phyloP scores from a whole-genome alignment of 2,797 vertebrate species.

The Paedocypris micromegethes region DNA sequence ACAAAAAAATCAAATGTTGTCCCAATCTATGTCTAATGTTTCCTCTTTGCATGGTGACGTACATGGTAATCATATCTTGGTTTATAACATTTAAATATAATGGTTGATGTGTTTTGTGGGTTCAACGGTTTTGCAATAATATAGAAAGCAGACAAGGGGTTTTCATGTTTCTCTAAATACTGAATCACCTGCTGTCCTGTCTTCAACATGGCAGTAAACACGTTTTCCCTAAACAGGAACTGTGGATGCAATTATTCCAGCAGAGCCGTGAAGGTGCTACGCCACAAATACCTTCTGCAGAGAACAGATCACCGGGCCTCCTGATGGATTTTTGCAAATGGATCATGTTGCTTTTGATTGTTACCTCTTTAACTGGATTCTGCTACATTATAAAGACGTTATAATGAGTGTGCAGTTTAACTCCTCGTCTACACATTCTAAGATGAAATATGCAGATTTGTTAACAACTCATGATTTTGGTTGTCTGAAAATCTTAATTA shows the following conservation, averaged over 20 bases:
- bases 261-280: not conserved
- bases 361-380: slow-evolving; percentile 32
- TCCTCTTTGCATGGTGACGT: too few relatives aligned
- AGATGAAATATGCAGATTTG: not conserved
- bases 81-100: too few relatives aligned
- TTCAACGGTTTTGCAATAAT: too few relatives aligned
- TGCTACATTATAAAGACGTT: slow-evolving; percentile 15
- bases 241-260: not conserved
- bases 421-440: not conserved
- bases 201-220: slow-evolving; percentile 33
- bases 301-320: slow-evolving; percentile 12
- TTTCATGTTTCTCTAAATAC: not conserved
- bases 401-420: slow-evolving; percentile 8
- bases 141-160: too few relatives aligned
- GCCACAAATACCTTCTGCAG: not conserved
- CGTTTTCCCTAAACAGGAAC: slow-evolving; percentile 30
- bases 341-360: slow-evolving; percentile 19
- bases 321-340: slow-evolving; percentile 27
- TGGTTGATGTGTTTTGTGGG: too few relatives aligned
- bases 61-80: too few relatives aligned
- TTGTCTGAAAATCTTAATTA: slow-evolving; percentile 24
- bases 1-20: too few relatives aligned
- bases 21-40: too few relatives aligned
- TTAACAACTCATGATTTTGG: slow-evolving; percentile 5
- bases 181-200: slow-evolving; percentile 1